A percentile compares a stretch with the other conserved stretches of the same genome.
These are phyloP conservation scores for Barypeithes pellucidus DNA, from an alignment of 2,888 invertebrate genomes.

Conservation along the genomic window DNA sequence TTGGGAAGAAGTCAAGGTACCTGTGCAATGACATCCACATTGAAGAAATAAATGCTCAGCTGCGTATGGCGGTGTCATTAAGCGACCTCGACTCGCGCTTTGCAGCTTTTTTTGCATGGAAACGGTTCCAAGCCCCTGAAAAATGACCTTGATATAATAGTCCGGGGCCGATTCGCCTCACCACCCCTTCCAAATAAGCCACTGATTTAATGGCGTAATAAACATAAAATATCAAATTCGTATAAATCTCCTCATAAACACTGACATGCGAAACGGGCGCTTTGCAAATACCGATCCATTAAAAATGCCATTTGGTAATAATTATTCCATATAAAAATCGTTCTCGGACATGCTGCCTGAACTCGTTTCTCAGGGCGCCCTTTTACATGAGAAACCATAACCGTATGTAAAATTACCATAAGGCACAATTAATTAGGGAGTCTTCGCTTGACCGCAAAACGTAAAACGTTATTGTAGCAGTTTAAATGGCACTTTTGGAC, in stretches of 20 bases:
- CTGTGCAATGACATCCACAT: no score
- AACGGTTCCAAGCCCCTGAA: neutral
- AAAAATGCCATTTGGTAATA: slow-evolving; percentile 18
- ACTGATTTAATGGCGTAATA: slow-evolving; percentile 8
- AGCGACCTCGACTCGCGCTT: no score
- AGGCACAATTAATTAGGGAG: slow-evolving; percentile 11
- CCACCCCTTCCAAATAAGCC: neutral
- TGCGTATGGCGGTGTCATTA: no score
- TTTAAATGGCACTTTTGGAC: no score
- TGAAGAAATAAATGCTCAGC: no score
- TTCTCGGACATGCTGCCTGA: slow-evolving; percentile 22
- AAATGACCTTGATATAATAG: neutral
- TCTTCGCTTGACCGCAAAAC: neutral
- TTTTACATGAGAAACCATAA: slow-evolving; percentile 25
- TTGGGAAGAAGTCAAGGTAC: no score
- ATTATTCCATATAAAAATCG: slow-evolving; percentile 22
- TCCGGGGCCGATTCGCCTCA: neutral
- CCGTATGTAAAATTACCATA: slow-evolving; percentile 23
- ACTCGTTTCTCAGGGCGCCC: slow-evolving; percentile 1
- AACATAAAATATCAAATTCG: slow-evolving; percentile 9
- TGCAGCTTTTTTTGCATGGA: neutral
- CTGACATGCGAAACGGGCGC: slow-evolving; percentile 5
- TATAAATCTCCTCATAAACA: slow-evolving; percentile 14
- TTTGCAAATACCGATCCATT: slow-evolving; percentile 3
- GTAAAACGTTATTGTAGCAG: neutral